These are phyloP conservation scores for Metallyticus violacea DNA, from an alignment of 2,888 invertebrate genomes.

Conservation along the genomic window DNA sequence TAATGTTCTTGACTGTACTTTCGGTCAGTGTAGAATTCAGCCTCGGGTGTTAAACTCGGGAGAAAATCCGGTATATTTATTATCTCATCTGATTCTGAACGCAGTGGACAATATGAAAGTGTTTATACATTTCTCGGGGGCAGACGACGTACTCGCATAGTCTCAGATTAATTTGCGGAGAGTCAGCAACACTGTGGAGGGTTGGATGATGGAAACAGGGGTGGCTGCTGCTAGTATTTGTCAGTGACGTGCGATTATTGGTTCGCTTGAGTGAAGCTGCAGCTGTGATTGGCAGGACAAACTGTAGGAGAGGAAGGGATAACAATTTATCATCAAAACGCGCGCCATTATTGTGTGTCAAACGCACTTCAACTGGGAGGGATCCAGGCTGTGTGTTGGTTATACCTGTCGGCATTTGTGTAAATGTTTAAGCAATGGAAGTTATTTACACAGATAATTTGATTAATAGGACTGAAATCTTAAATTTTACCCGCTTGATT, in stretches of 20 bases:
- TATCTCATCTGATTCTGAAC: too few species aligned
- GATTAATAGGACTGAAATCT: too few species aligned
- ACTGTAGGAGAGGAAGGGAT: conserved; percentile 20
- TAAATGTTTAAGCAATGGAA: neutral
- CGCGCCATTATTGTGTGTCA: conserved; percentile 29
- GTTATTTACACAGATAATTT: too few species aligned
- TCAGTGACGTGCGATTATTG: conserved; percentile 20
- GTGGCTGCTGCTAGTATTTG: conserved; percentile 2
- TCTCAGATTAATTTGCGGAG: neutral
- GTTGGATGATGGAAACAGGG: neutral
- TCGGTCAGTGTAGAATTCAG: too few species aligned
- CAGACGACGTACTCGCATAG: neutral
- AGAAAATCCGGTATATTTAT: too few species aligned
- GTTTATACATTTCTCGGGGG: neutral
- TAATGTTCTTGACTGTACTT: too few species aligned
- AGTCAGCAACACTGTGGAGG: neutral
- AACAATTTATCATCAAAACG: conserved; percentile 33
- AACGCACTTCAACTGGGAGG: conserved; percentile 9
- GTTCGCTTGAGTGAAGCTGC: conserved; percentile 20
- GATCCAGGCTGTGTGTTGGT: neutral
- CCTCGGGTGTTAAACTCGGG: too few species aligned
- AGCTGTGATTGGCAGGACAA: conserved; percentile 32
- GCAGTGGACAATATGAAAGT: too few species aligned
- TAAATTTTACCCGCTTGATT: too few species aligned
- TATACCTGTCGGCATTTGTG: neutral